Evolutionary conservation across 2,797 vertebrate genomes (phyloP), one percentile per base, ranked within the genome.

Genomic region (Myotis vivesi): DNA sequence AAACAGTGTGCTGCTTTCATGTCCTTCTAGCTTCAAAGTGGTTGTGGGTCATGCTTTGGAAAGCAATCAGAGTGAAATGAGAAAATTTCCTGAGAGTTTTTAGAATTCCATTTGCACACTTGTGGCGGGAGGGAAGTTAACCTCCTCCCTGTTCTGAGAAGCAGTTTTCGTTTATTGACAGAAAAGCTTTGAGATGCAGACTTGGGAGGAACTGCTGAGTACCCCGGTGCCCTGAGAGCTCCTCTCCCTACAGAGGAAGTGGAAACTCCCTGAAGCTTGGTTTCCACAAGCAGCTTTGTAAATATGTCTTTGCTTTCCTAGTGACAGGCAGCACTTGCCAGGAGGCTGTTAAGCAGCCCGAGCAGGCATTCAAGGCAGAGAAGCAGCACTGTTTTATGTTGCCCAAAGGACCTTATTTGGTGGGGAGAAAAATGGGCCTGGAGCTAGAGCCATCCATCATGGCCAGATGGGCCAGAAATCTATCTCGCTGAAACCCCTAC

Each of bases 241-340:
- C 46, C 15, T 75, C 36, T 72, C 33, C n/a, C 41, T 10, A 28
- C 10, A 23, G 23, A 20, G 36, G 9, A 92, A 49, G 71, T 33
- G 28, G 51, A 53, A 66, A 91, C 36, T n/a, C 55, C 62, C 86
- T 49, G 79, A 44, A 36, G 57, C n/a, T 28, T 57, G 62, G 46
- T 88, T 92, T 88, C 49, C 36, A 92, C 62, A 80, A 55, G 22
- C 33, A 87, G 33, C 23, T 79, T 75, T 84, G 62, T 87, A 92
- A 93, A 86, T 30, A 57, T 30, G n/a, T 68, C 41, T 64, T 76
- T 69, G 41, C n/a, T 66, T 85, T 49, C 36, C 10, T 1, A 0
- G 4, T 49, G 81, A 30, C 17, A 44, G 33, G 66, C 46, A 69
- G 68, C 73, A 22, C 44, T 36, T 72, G 77, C 33, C 19, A 6